phyloP scores from a whole-genome alignment of 2,888 invertebrate genomes.

The Hypsopygia costalis region DNA sequence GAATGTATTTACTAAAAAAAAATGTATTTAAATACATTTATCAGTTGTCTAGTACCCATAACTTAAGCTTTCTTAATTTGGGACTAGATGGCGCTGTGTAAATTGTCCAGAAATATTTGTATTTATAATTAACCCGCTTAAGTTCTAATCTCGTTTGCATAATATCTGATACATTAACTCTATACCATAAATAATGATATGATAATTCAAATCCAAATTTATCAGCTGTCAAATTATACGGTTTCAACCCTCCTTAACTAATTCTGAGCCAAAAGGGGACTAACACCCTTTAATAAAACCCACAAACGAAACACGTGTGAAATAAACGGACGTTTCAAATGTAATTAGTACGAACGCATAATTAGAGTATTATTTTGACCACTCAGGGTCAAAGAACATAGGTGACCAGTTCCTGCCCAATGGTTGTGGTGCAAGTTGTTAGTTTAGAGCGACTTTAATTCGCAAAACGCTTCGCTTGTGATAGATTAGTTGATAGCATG shows the following conservation, averaged over 20 bases:
- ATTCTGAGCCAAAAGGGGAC: background rate
- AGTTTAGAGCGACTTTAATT: background rate
- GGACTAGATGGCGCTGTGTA: no score
- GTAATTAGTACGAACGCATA: constrained; percentile 6
- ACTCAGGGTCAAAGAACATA: constrained; percentile 3
- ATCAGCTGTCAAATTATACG: background rate
- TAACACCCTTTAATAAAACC: background rate
- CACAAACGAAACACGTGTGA: background rate
- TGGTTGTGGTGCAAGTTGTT: background rate
- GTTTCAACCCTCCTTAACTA: background rate
- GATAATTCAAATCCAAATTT: no score
- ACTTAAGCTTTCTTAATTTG: no score
- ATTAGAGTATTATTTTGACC: constrained; percentile 5
- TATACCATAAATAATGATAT: no score
- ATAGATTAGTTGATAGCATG: background rate
- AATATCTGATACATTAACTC: no score
- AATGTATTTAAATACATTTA: no score
- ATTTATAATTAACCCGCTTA: no score
- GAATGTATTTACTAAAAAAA: no score
- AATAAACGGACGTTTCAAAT: background rate
- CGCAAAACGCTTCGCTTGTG: background rate
- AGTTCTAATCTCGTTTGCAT: no score
- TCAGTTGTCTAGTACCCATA: no score
- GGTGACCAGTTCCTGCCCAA: constrained; percentile 4
- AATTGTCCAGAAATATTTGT: no score